Evolutionary conservation across 1,140 invertebrate genomes (phyloP).

Genomic region (Diuraphis noxia): DNA sequence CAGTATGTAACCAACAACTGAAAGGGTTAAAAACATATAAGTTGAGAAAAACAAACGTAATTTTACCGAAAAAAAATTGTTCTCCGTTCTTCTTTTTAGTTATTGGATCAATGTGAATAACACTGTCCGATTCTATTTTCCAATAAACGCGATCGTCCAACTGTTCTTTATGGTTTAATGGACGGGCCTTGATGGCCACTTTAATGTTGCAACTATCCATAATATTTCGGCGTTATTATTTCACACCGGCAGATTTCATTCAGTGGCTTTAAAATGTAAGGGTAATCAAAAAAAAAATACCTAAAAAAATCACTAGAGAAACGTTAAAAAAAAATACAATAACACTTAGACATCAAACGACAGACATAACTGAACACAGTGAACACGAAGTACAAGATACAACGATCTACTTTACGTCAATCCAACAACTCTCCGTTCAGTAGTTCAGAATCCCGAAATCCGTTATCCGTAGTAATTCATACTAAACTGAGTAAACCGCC

Average conservation of each 20-base stretch:
- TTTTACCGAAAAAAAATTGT: constrained; percentile 43
- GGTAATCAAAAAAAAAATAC: background rate
- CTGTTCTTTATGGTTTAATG: constrained; percentile 29
- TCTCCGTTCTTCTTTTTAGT: constrained; percentile 37
- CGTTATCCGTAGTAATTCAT: background rate
- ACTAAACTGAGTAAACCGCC: too few relatives aligned
- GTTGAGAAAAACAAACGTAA: background rate
- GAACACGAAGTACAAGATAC: background rate
- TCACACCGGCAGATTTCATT: background rate
- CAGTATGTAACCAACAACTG: background rate
- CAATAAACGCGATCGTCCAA: constrained; percentile 30
- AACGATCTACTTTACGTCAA: background rate
- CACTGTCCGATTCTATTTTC: constrained; percentile 39
- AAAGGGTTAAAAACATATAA: background rate
- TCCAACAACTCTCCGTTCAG: background rate
- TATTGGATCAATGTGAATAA: constrained; percentile 10
- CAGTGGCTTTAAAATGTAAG: background rate
- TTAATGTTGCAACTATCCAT: constrained; percentile 48
- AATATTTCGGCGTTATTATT: background rate
- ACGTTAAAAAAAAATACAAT: background rate
- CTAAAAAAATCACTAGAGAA: background rate
- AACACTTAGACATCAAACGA: background rate
- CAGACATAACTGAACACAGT: too few relatives aligned
- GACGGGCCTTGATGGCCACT: constrained; percentile 40
- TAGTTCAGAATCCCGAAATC: too few relatives aligned